A percentile compares a stretch with the other conserved stretches of the same genome.
Conservation (phyloP, 2,888 invertebrate species). For the Hipparchia sbordonii region DNA sequence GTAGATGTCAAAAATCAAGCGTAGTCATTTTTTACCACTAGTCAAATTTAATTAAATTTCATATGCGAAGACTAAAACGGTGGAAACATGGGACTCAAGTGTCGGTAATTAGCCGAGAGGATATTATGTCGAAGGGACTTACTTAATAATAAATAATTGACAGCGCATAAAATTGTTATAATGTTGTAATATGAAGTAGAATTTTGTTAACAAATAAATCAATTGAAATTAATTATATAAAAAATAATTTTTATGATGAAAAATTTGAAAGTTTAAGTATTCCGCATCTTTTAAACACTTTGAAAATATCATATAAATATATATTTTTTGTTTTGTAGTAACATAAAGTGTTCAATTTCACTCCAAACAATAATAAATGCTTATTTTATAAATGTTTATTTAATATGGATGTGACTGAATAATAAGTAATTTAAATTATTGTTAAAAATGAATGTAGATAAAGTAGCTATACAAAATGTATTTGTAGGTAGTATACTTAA, state of each 20-base stretch:
- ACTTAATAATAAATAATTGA: constrained; percentile 6
- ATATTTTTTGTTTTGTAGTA: constrained; percentile 17
- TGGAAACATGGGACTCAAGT: constrained; percentile 77
- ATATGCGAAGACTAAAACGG: constrained; percentile 65
- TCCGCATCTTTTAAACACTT: neutral
- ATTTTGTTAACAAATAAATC: constrained; percentile 25
- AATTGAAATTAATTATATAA: constrained; percentile 7
- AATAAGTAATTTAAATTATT: constrained; percentile 59
- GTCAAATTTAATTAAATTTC: constrained; percentile 63
- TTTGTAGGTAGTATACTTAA: constrained; percentile 16
- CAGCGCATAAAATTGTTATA: constrained; percentile 33
- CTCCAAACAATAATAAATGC: constrained; percentile 45
- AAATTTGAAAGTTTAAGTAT: neutral
- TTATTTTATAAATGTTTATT: constrained; percentile 58
- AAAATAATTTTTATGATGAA: constrained; percentile 9
- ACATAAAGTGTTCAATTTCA: constrained; percentile 63
- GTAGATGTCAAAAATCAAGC: constrained; percentile 68
- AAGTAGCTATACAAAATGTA: constrained; percentile 43
- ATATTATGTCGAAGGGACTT: constrained; percentile 18
- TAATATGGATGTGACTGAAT: constrained; percentile 79
- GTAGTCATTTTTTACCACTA: constrained; percentile 79
- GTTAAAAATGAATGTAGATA: constrained; percentile 35
- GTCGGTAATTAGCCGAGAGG: constrained; percentile 51
- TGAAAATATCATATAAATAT: neutral
- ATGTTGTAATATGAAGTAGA: constrained; percentile 13